A percentile compares a stretch with the other conserved stretches of the same genome.
These are phyloP conservation scores for Drosophila nasuta DNA, from an alignment of 1,140 invertebrate species.

Conservation along the genomic window DNA sequence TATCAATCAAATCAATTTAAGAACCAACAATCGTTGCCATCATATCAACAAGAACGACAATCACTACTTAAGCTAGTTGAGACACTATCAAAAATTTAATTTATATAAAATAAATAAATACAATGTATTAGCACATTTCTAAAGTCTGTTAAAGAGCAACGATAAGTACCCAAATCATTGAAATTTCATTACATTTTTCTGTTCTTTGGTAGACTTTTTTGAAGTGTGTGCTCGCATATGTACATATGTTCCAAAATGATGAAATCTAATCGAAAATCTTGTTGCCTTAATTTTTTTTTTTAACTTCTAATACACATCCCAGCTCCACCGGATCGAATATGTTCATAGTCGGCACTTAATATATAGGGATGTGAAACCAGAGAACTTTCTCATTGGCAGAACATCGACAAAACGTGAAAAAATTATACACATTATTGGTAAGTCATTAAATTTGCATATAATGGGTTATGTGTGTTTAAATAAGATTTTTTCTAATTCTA, in stretches of 20 bases:
- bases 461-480: no score
- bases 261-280: constrained; percentile 39
- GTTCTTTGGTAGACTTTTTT: constrained; percentile 23
- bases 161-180: not conserved
- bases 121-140: constrained; percentile 10
- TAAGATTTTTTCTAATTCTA: not conserved
- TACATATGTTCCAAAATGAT: not conserved
- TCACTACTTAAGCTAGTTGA: constrained; percentile 71
- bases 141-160: constrained; percentile 32
- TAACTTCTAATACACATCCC: constrained; percentile 46
- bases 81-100: constrained; percentile 71
- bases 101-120: constrained; percentile 38
- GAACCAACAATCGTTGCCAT: constrained; percentile 48
- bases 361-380: constrained; percentile 99
- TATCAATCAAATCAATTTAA: constrained; percentile 16
- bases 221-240: not conserved
- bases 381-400: constrained; percentile 99
- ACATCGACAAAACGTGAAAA: constrained; percentile 99
- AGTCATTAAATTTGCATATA: constrained; percentile 50
- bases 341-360: constrained; percentile 99
- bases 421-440: constrained; percentile 99
- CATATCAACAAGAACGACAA: constrained; percentile 48
- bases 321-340: constrained; percentile 99
- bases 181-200: not conserved
- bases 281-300: not conserved